Evolutionary conservation across 1,140 invertebrate genomes (phyloP), one percentile per base, ranked within the genome.

Genomic region (Pseudomyrmex concolor): DNA sequence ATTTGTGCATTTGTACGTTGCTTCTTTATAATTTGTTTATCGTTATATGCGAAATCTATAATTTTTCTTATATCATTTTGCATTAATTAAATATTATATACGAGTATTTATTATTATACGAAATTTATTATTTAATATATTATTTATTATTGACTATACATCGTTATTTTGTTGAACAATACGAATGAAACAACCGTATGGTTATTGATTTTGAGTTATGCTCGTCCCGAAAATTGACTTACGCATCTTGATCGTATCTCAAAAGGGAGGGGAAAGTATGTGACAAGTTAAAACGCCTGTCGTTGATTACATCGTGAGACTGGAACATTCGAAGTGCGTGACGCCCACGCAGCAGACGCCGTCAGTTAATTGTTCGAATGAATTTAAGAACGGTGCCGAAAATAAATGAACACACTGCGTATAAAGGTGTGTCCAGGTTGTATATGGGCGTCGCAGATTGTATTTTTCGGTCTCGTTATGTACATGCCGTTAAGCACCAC

Each of bases 301-400:
- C 22, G 45, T 72, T 81, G 67, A 81, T 81, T 73, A 72, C 78
- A 45, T 78, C 51, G 51, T 78, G 48, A 78, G 19, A 59, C 19
- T 45, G n/a, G 34, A 63, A 66, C 59, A 80, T 70, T 67, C 68
- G 83, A 51, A 50, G 22, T 22, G 60, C 22, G 34, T 34, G 72
- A 80, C 86, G 63, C 89, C 82, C 84, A 87, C 85, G 70, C 60
- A 22, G 57, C 78, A 72, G 19, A 67, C 59, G 12, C 63, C 57
- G 72, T 76, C 66, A 59, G 84, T 91, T 90, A 90, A 90, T 90
- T 90, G 89, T 86, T 85, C 22, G 68, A 82, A 89, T 83, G 83
- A 82, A 90, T 85, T 90, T 90, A 90, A 89, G 83, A 83, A 82
- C 80, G 66, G 59, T 54, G 72, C 57, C 55, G 81, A 83, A 86